phyloP scores from a whole-genome alignment of 2,888 invertebrate species.

The Aporophyla nigra region DNA sequence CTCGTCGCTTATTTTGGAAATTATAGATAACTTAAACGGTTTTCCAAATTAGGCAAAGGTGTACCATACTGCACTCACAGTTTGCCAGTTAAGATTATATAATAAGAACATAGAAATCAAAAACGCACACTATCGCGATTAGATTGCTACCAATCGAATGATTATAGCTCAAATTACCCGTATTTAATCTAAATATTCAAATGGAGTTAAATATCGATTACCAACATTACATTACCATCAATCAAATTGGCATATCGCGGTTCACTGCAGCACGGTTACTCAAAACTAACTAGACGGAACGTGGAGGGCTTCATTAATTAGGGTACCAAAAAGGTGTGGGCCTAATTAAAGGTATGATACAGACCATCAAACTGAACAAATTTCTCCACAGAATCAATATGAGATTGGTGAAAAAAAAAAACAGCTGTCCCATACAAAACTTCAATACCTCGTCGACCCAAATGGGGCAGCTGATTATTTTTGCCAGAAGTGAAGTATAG shows the following conservation, averaged over 20 bases:
- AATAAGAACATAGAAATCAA: no score
- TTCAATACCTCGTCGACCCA: not conserved
- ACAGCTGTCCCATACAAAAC: not conserved
- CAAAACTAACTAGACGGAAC: not conserved
- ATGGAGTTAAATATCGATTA: not conserved
- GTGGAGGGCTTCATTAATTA: not conserved
- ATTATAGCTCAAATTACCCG: not conserved
- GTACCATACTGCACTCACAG: no score
- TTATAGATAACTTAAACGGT: not conserved
- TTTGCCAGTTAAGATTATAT: no score
- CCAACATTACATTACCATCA: not conserved
- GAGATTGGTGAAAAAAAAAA: not conserved
- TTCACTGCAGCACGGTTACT: not conserved
- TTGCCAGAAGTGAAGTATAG: not conserved
- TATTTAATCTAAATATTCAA: constrained; percentile 12
- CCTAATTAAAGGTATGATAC: not conserved
- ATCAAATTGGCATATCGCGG: not conserved
- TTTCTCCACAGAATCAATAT: not conserved
- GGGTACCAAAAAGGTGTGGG: not conserved
- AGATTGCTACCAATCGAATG: not conserved
- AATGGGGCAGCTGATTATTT: not conserved
- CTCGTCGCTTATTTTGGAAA: not conserved
- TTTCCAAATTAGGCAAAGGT: no score
- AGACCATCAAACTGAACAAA: not conserved
- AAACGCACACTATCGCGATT: no score